Percentiles rank a stretch among this genome's conserved stretches.
Evolutionary conservation across 2,797 vertebrate species (phyloP).

Genomic region (Vireo griseus): DNA sequence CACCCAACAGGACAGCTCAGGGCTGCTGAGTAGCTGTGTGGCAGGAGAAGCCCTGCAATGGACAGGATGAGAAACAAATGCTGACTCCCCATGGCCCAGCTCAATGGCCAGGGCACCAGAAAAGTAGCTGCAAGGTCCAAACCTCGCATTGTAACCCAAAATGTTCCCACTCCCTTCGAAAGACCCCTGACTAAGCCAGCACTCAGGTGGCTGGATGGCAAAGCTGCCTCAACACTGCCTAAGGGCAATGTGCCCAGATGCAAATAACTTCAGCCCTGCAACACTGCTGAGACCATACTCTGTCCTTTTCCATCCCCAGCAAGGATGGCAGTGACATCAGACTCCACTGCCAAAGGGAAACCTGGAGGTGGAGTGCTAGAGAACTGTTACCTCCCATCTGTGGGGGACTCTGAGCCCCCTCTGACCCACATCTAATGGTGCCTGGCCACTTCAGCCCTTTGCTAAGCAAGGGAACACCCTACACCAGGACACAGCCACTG

Average conservation of each 20-base stretch:
- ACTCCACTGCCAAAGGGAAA: not conserved
- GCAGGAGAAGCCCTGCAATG: not conserved
- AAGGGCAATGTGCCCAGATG: not conserved
- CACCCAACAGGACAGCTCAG: rapidly evolving
- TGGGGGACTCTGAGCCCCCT: not conserved
- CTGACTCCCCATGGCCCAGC: not conserved
- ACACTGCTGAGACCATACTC: not conserved
- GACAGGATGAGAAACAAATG: not conserved
- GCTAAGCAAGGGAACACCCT: not conserved
- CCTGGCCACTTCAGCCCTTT: not conserved
- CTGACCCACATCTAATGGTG: not conserved
- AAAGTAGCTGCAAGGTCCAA: not conserved
- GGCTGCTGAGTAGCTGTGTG: not conserved
- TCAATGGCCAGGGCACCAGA: not conserved
- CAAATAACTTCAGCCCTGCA: not conserved
- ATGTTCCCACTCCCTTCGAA: not conserved
- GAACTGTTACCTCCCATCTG: not conserved
- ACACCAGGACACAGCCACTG: not conserved
- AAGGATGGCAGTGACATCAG: not conserved
- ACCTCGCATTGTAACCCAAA: not conserved
- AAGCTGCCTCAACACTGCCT: not conserved
- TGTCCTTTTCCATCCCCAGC: not conserved
- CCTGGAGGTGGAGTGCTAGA: not conserved
- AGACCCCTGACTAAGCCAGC: not conserved
- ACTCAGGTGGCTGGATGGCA: not conserved